These are phyloP conservation scores for Pachymerium ferrugineum DNA, from an alignment of 2,888 invertebrate genomes.

Conservation along the genomic window DNA sequence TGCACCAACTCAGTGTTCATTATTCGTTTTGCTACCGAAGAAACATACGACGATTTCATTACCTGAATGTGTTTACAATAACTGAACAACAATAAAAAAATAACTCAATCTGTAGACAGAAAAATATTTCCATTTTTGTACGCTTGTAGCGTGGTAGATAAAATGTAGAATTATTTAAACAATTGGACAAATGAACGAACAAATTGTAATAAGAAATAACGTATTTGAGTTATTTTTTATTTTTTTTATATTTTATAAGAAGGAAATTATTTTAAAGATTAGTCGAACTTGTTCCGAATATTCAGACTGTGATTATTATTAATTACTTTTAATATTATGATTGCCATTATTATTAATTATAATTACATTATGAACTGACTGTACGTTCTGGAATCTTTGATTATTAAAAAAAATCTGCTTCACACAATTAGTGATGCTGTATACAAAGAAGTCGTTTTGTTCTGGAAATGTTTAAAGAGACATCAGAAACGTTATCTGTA, in stretches of 20 bases:
- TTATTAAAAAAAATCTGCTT: slow-evolving; percentile 23
- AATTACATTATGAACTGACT: not conserved
- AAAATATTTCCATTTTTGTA: slow-evolving; percentile 28
- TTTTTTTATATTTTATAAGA: not conserved
- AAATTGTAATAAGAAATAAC: not conserved
- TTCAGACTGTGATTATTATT: slow-evolving; percentile 31
- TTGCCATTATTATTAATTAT: not conserved
- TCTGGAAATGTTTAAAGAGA: too few relatives aligned
- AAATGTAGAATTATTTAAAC: not conserved
- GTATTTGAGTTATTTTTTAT: not conserved
- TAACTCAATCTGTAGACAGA: not conserved
- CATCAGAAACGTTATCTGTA: too few relatives aligned
- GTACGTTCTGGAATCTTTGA: slow-evolving; percentile 2
- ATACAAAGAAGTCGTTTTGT: not conserved
- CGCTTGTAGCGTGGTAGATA: slow-evolving; percentile 25
- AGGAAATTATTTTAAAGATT: not conserved
- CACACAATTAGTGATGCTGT: not conserved
- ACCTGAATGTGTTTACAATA: slow-evolving; percentile 7
- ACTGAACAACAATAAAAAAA: not conserved
- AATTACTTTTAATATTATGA: not conserved
- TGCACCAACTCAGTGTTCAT: slow-evolving; percentile 23
- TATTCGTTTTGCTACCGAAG: slow-evolving; percentile 23
- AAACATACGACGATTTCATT: slow-evolving; percentile 10
- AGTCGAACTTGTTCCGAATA: slow-evolving; percentile 31
- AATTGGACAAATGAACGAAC: not conserved